These are phyloP conservation scores for Saccopteryx bilineata DNA, from an alignment of 2,113 vertebrate species.

Conservation along the genomic window DNA sequence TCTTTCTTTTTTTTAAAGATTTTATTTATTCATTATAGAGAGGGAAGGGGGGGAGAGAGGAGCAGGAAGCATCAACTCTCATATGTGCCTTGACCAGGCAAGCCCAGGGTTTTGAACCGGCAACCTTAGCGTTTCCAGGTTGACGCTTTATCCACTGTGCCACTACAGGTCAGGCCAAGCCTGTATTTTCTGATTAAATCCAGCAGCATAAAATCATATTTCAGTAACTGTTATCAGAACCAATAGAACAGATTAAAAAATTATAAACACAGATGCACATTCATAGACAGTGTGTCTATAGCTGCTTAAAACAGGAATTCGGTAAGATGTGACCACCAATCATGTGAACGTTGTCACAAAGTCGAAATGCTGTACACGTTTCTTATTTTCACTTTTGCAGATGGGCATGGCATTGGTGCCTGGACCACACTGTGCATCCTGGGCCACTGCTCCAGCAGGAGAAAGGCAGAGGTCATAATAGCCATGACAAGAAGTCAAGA, in stretches of 20 bases:
- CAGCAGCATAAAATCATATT: not conserved
- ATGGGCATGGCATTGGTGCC: not conserved
- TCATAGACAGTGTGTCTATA: not conserved
- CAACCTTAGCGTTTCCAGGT: too few species aligned
- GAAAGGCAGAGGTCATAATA: not conserved
- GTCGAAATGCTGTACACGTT: not conserved
- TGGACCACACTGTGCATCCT: not conserved
- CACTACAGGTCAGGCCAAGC: too few species aligned
- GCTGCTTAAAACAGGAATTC: not conserved
- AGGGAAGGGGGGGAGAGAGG: too few species aligned
- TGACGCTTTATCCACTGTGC: too few species aligned
- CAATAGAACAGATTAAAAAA: not conserved
- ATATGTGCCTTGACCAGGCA: too few species aligned
- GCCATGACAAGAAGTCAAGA: not conserved
- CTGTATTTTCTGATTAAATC: not conserved
- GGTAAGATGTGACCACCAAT: not conserved
- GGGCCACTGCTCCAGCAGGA: not conserved
- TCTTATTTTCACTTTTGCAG: not conserved
- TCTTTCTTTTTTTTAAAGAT: too few species aligned
- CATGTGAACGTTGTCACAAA: not conserved
- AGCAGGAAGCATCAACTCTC: too few species aligned
- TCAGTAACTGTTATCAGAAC: not conserved
- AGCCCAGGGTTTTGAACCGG: too few species aligned
- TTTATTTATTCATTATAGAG: too few species aligned
- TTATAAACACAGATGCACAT: not conserved